Conservation (phyloP, 2,888 invertebrate genomes). For the Dryococelus australis region DNA sequence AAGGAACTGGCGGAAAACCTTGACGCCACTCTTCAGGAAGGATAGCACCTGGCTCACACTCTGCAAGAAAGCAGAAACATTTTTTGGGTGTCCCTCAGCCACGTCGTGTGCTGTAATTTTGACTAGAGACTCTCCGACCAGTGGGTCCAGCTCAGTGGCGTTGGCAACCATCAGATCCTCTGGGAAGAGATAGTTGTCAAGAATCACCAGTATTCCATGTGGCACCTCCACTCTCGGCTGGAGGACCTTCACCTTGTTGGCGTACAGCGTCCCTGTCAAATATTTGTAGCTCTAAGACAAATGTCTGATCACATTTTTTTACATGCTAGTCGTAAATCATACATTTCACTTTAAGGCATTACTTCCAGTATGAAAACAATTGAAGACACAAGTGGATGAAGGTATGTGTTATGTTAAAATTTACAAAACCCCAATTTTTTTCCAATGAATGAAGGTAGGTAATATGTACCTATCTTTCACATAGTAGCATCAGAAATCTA, state of each 20-base stretch:
- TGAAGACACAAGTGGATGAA: too few species aligned
- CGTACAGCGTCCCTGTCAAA: conserved; percentile 53
- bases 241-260: conserved; percentile 59
- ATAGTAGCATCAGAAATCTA: too few species aligned
- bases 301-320: neutral
- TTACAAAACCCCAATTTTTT: too few species aligned
- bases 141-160: conserved; percentile 43
- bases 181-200: conserved; percentile 61
- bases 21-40: conserved; percentile 68
- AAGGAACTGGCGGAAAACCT: conserved; percentile 70
- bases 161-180: conserved; percentile 59
- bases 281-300: too few species aligned
- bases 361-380: too few species aligned
- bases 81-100: conserved; percentile 41
- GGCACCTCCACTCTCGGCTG: conserved; percentile 58
- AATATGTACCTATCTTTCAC: too few species aligned
- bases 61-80: conserved; percentile 57
- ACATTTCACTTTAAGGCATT: too few species aligned
- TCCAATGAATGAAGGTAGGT: too few species aligned
- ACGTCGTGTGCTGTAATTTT: conserved; percentile 24
- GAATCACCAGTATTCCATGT: conserved; percentile 58
- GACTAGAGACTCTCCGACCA: conserved; percentile 31
- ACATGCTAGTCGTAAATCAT: neutral
- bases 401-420: too few species aligned
- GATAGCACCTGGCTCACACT: conserved; percentile 64